Conservation (phyloP, 2,888 invertebrate genomes). For the Eupithecia subfuscata region DNA sequence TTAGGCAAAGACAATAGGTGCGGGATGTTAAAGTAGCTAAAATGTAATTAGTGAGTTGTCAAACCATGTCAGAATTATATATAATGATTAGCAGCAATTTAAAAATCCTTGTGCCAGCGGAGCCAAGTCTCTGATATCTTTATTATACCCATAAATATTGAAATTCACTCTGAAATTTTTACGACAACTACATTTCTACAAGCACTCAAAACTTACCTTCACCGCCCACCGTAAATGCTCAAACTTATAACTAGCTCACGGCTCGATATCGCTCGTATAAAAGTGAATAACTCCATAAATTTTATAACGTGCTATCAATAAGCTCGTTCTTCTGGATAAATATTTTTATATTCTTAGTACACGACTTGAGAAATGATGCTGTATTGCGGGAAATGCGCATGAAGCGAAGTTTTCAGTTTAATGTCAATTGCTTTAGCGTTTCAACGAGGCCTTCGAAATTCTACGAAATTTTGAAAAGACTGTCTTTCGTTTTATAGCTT, state of each 20-base stretch:
- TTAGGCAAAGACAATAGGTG: background rate
- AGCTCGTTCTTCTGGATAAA: slow-evolving; percentile 60
- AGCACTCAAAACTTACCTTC: slow-evolving; percentile 11
- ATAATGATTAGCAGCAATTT: too few species aligned
- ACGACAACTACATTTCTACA: slow-evolving; percentile 5
- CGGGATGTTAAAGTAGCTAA: too few species aligned
- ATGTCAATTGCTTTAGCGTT: background rate
- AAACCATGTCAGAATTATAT: too few species aligned
- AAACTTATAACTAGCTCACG: slow-evolving; percentile 42
- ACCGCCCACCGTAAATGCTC: slow-evolving; percentile 19
- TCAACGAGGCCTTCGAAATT: background rate
- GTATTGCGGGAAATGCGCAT: slow-evolving; percentile 38
- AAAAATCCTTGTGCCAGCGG: too few species aligned
- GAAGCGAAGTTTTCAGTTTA: slow-evolving; percentile 43
- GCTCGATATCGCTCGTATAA: slow-evolving; percentile 60
- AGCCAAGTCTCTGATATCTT: background rate
- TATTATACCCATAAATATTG: background rate
- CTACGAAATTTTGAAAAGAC: background rate
- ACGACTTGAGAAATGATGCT: slow-evolving; percentile 46
- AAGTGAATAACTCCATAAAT: slow-evolving; percentile 75
- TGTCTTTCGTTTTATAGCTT: background rate
- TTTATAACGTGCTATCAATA: slow-evolving; percentile 74
- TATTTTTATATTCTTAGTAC: slow-evolving; percentile 67
- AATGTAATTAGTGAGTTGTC: too few species aligned
- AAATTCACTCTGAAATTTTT: background rate